Evolutionary conservation across 2,888 invertebrate genomes (phyloP).

Genomic region (Bombylius discolor): DNA sequence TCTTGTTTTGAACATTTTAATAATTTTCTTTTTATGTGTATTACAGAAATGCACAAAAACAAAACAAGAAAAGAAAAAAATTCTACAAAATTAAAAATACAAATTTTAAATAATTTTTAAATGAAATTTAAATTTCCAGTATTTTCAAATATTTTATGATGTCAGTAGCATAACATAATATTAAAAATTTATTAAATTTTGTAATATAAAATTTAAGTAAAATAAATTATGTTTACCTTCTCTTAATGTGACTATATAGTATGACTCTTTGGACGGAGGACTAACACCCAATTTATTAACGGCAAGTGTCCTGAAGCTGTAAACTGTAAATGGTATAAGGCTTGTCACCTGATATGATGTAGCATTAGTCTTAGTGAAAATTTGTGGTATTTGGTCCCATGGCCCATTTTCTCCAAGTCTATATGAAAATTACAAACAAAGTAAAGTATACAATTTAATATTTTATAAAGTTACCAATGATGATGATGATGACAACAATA

Average conservation of each 20-base stretch:
- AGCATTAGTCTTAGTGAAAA: constrained; percentile 48
- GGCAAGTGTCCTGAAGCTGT: constrained; percentile 58
- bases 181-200: too few species aligned
- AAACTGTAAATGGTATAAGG: constrained; percentile 59
- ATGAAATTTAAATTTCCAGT: too few species aligned
- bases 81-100: too few species aligned
- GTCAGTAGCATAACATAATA: too few species aligned
- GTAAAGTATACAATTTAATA: constrained; percentile 14
- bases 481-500: too few species aligned
- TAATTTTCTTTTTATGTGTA: too few species aligned
- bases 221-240: constrained; percentile 43
- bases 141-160: too few species aligned
- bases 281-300: constrained; percentile 59
- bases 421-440: constrained; percentile 17
- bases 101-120: too few species aligned
- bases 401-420: constrained; percentile 57
- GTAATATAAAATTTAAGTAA: too few species aligned
- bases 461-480: constrained; percentile 13
- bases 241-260: constrained; percentile 58
- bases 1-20: too few species aligned
- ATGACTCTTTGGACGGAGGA: constrained; percentile 53
- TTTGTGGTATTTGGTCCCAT: constrained; percentile 49
- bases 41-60: too few species aligned
- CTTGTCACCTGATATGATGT: constrained; percentile 52
- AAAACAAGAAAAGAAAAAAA: too few species aligned